Conservation (phyloP, 2,888 invertebrate genomes). For the Bruchidius siliquastri region DNA sequence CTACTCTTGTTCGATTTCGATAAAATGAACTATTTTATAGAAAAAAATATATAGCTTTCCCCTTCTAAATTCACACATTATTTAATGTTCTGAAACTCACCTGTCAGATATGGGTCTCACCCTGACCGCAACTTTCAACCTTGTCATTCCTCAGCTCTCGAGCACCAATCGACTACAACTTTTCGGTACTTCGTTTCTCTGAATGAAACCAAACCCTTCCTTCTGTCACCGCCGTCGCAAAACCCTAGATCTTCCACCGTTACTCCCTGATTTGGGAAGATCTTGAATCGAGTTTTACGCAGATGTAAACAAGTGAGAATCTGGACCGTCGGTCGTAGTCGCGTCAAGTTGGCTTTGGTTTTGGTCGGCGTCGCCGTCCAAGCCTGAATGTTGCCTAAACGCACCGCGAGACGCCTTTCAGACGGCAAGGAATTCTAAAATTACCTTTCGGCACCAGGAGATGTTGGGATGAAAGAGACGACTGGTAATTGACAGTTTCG, state of each 20-base stretch:
- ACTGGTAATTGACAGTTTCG: background rate
- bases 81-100: conserved; percentile 44
- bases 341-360: background rate
- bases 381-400: conserved; percentile 6
- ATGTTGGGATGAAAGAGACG: background rate
- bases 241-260: background rate
- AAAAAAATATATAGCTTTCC: too few relatives aligned
- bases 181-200: background rate
- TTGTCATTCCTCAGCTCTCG: conserved; percentile 13
- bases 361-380: background rate
- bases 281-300: background rate
- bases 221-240: background rate
- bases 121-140: conserved; percentile 61
- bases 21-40: too few relatives aligned
- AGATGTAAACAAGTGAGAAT: background rate
- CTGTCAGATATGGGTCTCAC: conserved; percentile 61
- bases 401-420: background rate
- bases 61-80: too few relatives aligned
- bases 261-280: background rate
- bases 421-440: background rate
- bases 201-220: background rate
- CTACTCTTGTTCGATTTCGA: too few relatives aligned
- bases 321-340: background rate
- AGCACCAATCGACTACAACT: background rate
- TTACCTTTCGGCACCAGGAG: background rate